phyloP scores from a whole-genome alignment of 2,797 vertebrate species.

The Bradypodion pumilum region DNA sequence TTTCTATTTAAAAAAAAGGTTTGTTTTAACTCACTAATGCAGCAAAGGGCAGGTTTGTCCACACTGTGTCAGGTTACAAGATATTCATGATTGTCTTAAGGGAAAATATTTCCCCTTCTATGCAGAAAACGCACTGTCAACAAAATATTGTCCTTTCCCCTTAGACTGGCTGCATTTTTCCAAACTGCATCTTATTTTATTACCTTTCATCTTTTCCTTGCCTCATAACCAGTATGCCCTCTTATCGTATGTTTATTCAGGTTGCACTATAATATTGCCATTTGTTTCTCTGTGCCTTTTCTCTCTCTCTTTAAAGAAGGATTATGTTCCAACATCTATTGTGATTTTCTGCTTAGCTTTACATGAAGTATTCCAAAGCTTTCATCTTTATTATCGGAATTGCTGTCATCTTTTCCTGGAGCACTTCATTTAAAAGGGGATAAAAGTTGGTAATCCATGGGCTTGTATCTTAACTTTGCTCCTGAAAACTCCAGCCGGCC shows the following conservation, averaged over 20 bases:
- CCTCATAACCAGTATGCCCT: not conserved
- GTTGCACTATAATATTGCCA: constrained; percentile 6
- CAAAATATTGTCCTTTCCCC: not conserved
- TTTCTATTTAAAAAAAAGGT: not conserved
- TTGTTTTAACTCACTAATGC: not conserved
- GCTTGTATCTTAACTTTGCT: not conserved
- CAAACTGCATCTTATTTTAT: constrained; percentile 16
- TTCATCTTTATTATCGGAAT: constrained; percentile 22
- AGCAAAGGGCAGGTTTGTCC: not conserved
- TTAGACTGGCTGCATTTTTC: not conserved
- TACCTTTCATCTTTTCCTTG: constrained; percentile 10
- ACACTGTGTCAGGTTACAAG: not conserved
- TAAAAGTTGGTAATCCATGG: not conserved
- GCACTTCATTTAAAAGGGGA: not conserved
- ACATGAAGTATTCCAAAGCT: constrained; percentile 1
- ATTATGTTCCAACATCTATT: constrained; percentile 11
- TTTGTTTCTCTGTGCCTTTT: constrained; percentile 2
- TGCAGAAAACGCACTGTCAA: not conserved
- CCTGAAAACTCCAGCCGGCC: not conserved
- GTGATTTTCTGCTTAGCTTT: constrained; percentile 16
- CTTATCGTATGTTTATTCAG: constrained; percentile 47
- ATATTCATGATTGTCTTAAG: not conserved
- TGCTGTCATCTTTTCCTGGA: constrained; percentile 7
- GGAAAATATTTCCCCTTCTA: not conserved
- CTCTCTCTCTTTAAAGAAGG: not conserved